These are phyloP conservation scores for Sesia bembeciformis DNA, from an alignment of 2,888 invertebrate species.

Conservation along the genomic window DNA sequence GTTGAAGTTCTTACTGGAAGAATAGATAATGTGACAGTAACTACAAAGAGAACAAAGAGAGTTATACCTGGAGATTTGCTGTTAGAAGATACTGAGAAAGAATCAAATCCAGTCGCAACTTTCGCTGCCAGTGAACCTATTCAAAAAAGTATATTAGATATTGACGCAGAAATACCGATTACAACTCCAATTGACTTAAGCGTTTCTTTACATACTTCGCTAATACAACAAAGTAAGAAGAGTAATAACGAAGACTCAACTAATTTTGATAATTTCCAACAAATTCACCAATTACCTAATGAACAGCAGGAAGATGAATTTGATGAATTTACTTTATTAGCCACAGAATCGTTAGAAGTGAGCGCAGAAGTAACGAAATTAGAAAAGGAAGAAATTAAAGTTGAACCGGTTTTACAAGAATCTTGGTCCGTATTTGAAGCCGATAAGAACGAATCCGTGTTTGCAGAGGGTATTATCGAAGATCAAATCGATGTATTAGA, in stretches of 20 bases:
- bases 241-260: conserved; percentile 18
- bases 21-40: conserved; percentile 82
- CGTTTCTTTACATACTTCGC: conserved; percentile 75
- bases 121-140: conserved; percentile 76
- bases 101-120: conserved; percentile 17
- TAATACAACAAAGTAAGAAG: conserved; percentile 58
- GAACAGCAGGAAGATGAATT: conserved; percentile 72
- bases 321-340: conserved; percentile 85
- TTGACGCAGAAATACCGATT: conserved; percentile 79
- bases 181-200: conserved; percentile 82
- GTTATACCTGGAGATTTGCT: conserved; percentile 80
- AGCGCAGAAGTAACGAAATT: conserved; percentile 69
- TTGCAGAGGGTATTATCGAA: conserved; percentile 60
- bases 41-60: conserved; percentile 69
- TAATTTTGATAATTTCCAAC: neutral
- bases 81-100: conserved; percentile 74
- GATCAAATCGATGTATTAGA: conserved; percentile 60
- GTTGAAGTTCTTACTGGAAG: conserved; percentile 91
- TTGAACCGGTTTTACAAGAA: conserved; percentile 60
- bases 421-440: conserved; percentile 81
- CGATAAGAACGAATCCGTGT: conserved; percentile 56
- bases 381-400: conserved; percentile 48
- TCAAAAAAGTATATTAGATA: conserved; percentile 81
- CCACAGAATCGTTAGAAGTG: conserved; percentile 81
- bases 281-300: conserved; percentile 11